These are phyloP conservation scores for Hydrolagus affinis DNA, from an alignment of 2,113 vertebrate genomes.

Conservation along the genomic window DNA sequence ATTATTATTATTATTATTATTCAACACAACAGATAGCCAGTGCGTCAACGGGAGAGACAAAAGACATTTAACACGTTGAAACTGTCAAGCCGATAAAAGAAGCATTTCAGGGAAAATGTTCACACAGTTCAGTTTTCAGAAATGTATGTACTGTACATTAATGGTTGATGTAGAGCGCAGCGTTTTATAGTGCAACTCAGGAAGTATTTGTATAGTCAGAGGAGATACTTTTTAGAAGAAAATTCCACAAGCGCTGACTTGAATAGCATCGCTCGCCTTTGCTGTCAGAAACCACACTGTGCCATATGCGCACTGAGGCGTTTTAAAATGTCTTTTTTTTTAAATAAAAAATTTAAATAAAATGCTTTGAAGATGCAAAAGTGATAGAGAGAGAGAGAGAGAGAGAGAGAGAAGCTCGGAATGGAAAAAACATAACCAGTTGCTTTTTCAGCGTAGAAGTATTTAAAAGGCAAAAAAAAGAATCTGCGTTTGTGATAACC, in stretches of 20 bases:
- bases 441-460: slow-evolving; percentile 20
- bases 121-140: slow-evolving; percentile 9
- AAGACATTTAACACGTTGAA: too few relatives aligned
- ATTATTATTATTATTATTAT: too few relatives aligned
- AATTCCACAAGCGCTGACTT: slow-evolving; percentile 30
- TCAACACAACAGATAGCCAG: too few relatives aligned
- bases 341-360: too few relatives aligned
- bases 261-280: slow-evolving; percentile 17
- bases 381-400: neutral
- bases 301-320: slow-evolving; percentile 5
- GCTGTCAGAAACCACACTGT: neutral
- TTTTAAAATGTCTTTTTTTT: slow-evolving; percentile 7
- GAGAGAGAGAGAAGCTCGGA: neutral
- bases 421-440: slow-evolving; percentile 24
- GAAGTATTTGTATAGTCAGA: slow-evolving; percentile 25
- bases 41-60: too few relatives aligned
- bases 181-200: slow-evolving; percentile 27
- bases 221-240: slow-evolving; percentile 24
- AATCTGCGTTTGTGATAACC: slow-evolving; percentile 9
- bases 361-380: slow-evolving; percentile 7
- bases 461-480: neutral
- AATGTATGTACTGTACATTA: slow-evolving; percentile 10
- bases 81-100: too few relatives aligned
- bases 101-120: slow-evolving; percentile 28
- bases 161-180: slow-evolving; percentile 11